Evolutionary conservation across 2,113 vertebrate genomes (phyloP), one percentile per base, ranked within the genome.

Genomic region (Hiodon alosoides): DNA sequence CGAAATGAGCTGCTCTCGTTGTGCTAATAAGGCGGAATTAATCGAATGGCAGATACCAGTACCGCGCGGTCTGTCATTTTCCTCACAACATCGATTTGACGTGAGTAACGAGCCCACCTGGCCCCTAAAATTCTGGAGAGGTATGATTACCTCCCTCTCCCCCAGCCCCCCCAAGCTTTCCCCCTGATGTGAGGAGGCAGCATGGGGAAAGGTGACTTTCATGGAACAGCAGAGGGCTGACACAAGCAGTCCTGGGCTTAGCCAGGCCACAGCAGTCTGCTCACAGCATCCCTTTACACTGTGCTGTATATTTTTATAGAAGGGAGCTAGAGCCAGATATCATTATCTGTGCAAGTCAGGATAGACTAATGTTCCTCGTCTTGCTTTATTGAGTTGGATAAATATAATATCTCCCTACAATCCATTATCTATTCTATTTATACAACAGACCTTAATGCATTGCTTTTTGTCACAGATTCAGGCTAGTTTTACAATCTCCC

Each of bases 381-480:
- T 83, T 89, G 85, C 88, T 91, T 90, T 91, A 89, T 89, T 90
- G 87, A 90, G 86, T 91, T 87, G 88, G 85, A 88, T 89, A 90
- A 88, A 89, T 90, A 90, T 90, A 90, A 90, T 90, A 86, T 86
- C 80, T 86, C 84, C 85, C 86, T 88, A 84, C 81, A 76, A 85
- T 89, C 88, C 87, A 88, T 89, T 90, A 90, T 88, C 86, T 90
- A 85, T 88, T 86, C 76, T 77, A 77, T 80, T 81, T 75, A 88
- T 85, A 83, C 81, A 84, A 75, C 82, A 85, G 86, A 81, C 83
- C 84, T 69, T 87, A 87, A 79, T 83, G 85, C 71, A 5, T 81
- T 79, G 80, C 79, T 83, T 80, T 80, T 78, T 80, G 14, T 80
- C 83, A 84, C 78, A 78, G 77, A 85, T 80, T 67, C 61, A 64